Evolutionary conservation across 2,113 vertebrate genomes (phyloP), one percentile per base, ranked within the genome.

Genomic region (Pachyramphus minor): DNA sequence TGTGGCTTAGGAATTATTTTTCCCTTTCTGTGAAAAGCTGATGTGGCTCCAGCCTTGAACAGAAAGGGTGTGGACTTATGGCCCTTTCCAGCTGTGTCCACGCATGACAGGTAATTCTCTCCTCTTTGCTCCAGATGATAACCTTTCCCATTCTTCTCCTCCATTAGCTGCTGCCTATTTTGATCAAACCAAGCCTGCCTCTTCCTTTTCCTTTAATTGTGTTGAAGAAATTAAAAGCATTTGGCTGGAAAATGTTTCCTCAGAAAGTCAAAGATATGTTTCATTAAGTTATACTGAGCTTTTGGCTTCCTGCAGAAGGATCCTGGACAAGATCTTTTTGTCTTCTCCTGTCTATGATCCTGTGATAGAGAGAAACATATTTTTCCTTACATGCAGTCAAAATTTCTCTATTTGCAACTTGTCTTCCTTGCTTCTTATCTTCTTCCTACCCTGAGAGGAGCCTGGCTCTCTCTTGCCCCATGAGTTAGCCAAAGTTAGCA

Each of bases 131-230:
- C 73, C 88, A 91, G 55, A 23, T 52, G 66, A 94, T 84, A 82
- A 91, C 60, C 50, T 89, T 80, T 83, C 39, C 56, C 64, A 62
- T 89, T 95, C 85, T 91, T 80, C 49, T 84, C 73, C 82, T 89
- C 64, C 91, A 80, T 69, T 69, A 90, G 93, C 67, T 67, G 86
- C 71, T 96, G 84, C 84, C 80, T 98, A 93, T 97, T 97, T 96
- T 96, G 82, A 72, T 81, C 68, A 85, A 87, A 60, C 47, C n/a
- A 58, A 88, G 71, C 49, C 71, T 93, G 50, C 68, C 79, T 93
- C 85, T 98, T 98, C 97, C 97, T 96, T 96, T 98, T 97, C 96
- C 97, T 94, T 78, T 84, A 71, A 98, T 98, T 98, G 97, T 98
- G 88, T 93, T 89, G 33, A 75, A 96, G 85, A 59, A 77, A 93